A percentile compares a stretch with the other conserved stretches of the same genome.
Evolutionary conservation across 2,113 vertebrate genomes (phyloP).

Genomic region (Cromileptes altivelis): DNA sequence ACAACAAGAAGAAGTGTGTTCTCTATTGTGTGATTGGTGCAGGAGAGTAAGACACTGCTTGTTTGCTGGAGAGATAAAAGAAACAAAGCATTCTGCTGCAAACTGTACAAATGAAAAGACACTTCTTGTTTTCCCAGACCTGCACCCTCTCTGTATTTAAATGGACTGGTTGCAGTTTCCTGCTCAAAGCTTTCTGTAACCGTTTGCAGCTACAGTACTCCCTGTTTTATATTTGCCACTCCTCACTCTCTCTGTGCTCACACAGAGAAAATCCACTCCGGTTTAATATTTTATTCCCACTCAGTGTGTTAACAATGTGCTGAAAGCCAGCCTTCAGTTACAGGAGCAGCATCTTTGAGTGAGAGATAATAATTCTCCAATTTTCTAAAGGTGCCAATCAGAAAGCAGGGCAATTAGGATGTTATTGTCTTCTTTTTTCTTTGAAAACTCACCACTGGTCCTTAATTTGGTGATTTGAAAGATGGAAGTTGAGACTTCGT

Average conservation of each 20-base stretch:
- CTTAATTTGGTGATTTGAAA: not conserved
- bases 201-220: not conserved
- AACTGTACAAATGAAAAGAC: not conserved
- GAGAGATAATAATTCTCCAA: not conserved
- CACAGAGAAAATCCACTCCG: not conserved
- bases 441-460: not conserved
- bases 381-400: not conserved
- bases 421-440: conserved; percentile 1
- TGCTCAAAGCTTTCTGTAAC: not conserved
- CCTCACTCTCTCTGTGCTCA: not conserved
- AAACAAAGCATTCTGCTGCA: not conserved
- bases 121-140: not conserved
- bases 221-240: not conserved
- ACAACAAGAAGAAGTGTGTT: not conserved
- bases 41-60: not conserved
- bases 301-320: not conserved
- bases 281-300: conserved; percentile 19
- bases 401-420: not conserved
- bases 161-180: not conserved
- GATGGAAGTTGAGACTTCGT: not conserved
- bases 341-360: not conserved
- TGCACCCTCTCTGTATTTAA: not conserved
- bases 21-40: not conserved
- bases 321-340: not conserved
- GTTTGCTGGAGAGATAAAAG: not conserved